Evolutionary conservation across 2,797 vertebrate species (phyloP).

Genomic region (Craterocephalus amniculus): DNA sequence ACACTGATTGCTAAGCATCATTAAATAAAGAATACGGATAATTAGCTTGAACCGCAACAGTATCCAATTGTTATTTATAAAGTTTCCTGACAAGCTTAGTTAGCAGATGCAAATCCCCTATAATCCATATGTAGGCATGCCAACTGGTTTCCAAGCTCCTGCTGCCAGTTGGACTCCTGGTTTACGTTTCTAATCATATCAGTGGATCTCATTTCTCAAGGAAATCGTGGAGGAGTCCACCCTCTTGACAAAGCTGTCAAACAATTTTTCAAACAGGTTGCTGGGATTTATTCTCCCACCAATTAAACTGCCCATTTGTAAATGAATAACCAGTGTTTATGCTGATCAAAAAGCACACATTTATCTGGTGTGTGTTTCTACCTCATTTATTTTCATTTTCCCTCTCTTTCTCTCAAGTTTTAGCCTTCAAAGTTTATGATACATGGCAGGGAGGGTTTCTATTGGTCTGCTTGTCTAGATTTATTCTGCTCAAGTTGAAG

Average conservation of each 20-base stretch:
- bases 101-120: conserved; percentile 64
- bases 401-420: conserved; percentile 47
- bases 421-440: conserved; percentile 61
- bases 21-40: conserved; percentile 66
- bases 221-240: conserved; percentile 39
- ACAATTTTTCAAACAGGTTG: conserved; percentile 35
- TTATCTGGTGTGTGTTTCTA: conserved; percentile 55
- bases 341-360: conserved; percentile 52
- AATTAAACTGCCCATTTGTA: conserved; percentile 63
- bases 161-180: conserved; percentile 44
- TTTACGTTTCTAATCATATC: conserved; percentile 41
- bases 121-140: conserved; percentile 48
- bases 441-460: conserved; percentile 54
- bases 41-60: conserved; percentile 57
- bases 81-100: conserved; percentile 59
- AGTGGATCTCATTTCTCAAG: conserved; percentile 42
- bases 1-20: conserved; percentile 57
- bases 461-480: conserved; percentile 47
- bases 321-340: conserved; percentile 65
- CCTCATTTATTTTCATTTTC: conserved; percentile 65
- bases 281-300: conserved; percentile 37
- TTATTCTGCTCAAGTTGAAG: conserved; percentile 31
- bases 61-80: conserved; percentile 71
- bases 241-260: conserved; percentile 47
- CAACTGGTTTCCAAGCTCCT: conserved; percentile 28